Conservation (phyloP, 2,113 vertebrate species). For the Odobenus rosmarus region DNA sequence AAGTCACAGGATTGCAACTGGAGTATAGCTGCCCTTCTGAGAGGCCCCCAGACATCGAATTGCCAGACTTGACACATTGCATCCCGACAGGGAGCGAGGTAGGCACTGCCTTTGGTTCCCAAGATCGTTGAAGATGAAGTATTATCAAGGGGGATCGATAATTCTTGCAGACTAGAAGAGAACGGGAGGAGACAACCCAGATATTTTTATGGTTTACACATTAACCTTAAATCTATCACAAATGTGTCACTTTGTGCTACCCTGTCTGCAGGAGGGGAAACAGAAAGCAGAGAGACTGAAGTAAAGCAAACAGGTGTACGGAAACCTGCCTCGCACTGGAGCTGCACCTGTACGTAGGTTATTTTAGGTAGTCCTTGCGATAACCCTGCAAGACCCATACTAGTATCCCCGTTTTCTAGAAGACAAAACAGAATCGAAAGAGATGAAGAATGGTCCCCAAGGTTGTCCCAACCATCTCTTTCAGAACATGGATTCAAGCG, state of each 20-base stretch:
- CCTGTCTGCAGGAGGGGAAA: not conserved
- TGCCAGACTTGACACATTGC: no score
- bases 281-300: not conserved
- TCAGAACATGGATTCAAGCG: not conserved
- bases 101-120: not conserved
- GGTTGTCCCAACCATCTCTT: not conserved
- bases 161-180: not conserved
- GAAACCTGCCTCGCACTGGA: rapidly evolving
- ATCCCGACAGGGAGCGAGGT: rapidly evolving
- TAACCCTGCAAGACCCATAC: rapidly evolving
- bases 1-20: not conserved
- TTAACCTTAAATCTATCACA: not conserved
- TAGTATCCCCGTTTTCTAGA: not conserved
- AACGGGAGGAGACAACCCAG: not conserved
- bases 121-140: not conserved
- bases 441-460: not conserved
- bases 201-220: not conserved
- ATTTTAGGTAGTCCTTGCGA: not conserved
- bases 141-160: not conserved
- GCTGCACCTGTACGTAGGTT: no score
- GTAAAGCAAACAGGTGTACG: not conserved
- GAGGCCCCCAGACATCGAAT: not conserved
- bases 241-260: not conserved
- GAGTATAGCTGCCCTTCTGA: not conserved
- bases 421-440: not conserved